Base-by-base conservation (phyloP, 2,888 invertebrate species). In the Metallyticus violacea region DNA sequence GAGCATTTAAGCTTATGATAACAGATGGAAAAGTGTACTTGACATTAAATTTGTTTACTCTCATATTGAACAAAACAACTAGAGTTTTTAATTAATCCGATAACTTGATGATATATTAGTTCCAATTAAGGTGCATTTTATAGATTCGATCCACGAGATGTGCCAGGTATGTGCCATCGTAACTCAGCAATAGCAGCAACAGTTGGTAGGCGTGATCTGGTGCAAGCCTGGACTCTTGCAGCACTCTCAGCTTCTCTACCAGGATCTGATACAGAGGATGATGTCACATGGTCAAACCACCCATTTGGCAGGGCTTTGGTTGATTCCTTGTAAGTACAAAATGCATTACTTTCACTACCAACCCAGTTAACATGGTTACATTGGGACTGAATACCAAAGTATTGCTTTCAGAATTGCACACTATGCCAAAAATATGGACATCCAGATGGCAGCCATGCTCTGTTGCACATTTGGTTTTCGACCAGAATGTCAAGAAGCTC, bases 391-490 rank as follows among this genome's bases (percentile, higher is more conserved):
- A 62, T 62, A 4, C 15, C 40, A 15, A 9, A 62, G 40, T 62
- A 62, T 62, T 88, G 86, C 88, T 92, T 92, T 88, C 92, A 96
- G 96, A 91, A 97, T 97, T 90, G 93, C 95, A 81, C 96, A 97
- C 91, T 97, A 96, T 91, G 97, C 97, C 0, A 94, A 94, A 89
- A 94, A 96, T 85, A 94, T 95, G 6, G 98, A 99, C 91, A 93
- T 98, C 25, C 99, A 99, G 92, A 99, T 97, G 92, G 97, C 98
- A 4, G 98, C 98, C 1, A 97, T 99, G 96, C 91, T 99, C 87
- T 96, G 97, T 88, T 98, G 98, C 91, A 95, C 97, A 1, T 98
- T 98, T 91, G 96, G 96, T 87, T 90, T 90, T 28, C 90, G 90
- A 86, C 89, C 90, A 77, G 91, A 91, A 83, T 89, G 89, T 77